Evolutionary conservation across 2,797 vertebrate species (phyloP).

Genomic region (Taeniopygia guttata): DNA sequence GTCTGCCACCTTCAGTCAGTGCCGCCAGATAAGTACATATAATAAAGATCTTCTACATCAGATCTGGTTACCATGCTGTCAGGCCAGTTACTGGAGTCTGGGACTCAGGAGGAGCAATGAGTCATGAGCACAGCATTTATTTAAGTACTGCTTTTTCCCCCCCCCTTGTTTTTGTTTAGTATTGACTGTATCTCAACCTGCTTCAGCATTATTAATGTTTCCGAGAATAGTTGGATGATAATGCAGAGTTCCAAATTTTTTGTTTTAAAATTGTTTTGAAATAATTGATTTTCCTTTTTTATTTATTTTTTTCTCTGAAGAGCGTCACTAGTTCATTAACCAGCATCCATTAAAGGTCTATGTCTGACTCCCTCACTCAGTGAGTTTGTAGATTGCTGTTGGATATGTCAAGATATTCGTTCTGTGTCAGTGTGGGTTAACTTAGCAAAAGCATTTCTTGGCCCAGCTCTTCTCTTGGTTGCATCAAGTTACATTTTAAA

Average conservation of each 20-base stretch:
- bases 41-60: conserved; percentile 23
- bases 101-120: neutral
- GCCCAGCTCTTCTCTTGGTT: neutral
- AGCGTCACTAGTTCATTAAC: neutral
- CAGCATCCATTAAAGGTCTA: neutral
- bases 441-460: neutral
- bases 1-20: conserved; percentile 21
- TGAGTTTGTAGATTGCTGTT: neutral
- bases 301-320: neutral
- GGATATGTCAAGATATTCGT: neutral
- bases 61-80: neutral
- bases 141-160: neutral
- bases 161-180: neutral
- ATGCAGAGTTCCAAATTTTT: neutral
- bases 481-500: neutral
- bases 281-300: neutral
- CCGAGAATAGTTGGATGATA: neutral
- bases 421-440: neutral
- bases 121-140: neutral
- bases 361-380: neutral
- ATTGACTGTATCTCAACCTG: neutral
- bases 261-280: neutral
- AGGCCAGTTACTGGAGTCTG: neutral
- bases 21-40: neutral
- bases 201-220: neutral